Evolutionary conservation across 1,140 invertebrate genomes (phyloP).

Genomic region (Apolygus lucorum): DNA sequence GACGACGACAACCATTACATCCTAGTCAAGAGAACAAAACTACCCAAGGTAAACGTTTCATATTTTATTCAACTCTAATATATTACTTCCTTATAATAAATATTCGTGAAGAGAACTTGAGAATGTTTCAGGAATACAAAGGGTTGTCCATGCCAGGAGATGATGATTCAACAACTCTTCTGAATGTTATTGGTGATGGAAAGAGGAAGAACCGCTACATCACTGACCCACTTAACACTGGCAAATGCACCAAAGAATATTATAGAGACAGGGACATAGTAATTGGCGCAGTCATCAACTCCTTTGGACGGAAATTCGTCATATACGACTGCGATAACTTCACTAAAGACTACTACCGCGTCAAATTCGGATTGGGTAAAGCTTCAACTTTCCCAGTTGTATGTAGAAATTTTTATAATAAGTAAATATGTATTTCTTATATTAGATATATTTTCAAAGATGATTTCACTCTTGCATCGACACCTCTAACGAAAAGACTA

Average conservation of each 20-base stretch:
- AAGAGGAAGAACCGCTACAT: slow-evolving; percentile 51
- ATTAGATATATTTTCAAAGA: slow-evolving; percentile 43
- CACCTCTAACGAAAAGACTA: slow-evolving; percentile 53
- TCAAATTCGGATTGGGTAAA: slow-evolving; percentile 44
- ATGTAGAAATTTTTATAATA: too few relatives aligned
- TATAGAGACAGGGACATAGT: slow-evolving; percentile 65
- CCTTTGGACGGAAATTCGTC: slow-evolving; percentile 69
- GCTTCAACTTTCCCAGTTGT: too few relatives aligned
- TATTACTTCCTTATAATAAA: too few relatives aligned
- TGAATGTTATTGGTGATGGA: slow-evolving; percentile 58
- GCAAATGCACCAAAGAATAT: slow-evolving; percentile 45
- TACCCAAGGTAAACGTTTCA: slow-evolving; percentile 78
- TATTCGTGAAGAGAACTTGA: background rate
- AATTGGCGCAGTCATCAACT: slow-evolving; percentile 67
- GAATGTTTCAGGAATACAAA: slow-evolving; percentile 36
- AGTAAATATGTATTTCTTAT: too few relatives aligned
- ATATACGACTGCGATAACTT: slow-evolving; percentile 78
- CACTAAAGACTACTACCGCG: slow-evolving; percentile 78
- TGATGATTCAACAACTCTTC: slow-evolving; percentile 49
- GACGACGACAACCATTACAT: slow-evolving; percentile 35
- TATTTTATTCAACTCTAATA: too few relatives aligned
- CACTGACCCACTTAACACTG: slow-evolving; percentile 47
- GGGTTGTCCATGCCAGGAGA: slow-evolving; percentile 51
- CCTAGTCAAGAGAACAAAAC: slow-evolving; percentile 58
- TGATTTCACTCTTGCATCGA: slow-evolving; percentile 41